A percentile compares a stretch with the other conserved stretches of the same genome.
phyloP scores from a whole-genome alignment of 2,797 vertebrate species.

The Myotis vivesi region DNA sequence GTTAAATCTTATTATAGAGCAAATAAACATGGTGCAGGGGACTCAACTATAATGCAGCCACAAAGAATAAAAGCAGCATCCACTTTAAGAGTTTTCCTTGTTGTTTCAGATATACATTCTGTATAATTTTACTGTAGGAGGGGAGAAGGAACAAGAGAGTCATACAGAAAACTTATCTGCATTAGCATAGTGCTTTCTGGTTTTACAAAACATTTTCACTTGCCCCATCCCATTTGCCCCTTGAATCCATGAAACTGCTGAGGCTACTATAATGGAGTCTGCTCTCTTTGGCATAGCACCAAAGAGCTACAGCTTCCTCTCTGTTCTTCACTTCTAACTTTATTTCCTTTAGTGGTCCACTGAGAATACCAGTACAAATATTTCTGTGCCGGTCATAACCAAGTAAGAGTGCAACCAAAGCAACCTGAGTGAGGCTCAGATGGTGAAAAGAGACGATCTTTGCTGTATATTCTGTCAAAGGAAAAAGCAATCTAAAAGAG shows the following conservation, averaged over 20 bases:
- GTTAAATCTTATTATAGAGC: background rate
- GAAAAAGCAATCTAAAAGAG: conserved; percentile 48
- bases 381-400: background rate
- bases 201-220: background rate
- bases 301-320: background rate
- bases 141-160: background rate
- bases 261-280: background rate
- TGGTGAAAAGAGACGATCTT: conserved; percentile 42
- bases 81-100: background rate
- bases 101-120: background rate
- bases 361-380: conserved; percentile 40
- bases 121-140: background rate
- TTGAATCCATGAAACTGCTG: background rate
- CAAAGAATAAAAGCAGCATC: background rate
- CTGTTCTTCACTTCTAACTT: background rate
- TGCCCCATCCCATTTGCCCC: background rate
- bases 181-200: background rate
- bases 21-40: background rate
- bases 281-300: background rate
- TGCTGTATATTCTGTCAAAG: conserved; percentile 41
- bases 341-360: conserved; percentile 11
- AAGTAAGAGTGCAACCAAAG: conserved; percentile 19
- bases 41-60: background rate
- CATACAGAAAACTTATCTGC: background rate
- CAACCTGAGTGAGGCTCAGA: conserved; percentile 44